These are phyloP conservation scores for Drosophila mimetica DNA, from an alignment of 2,888 invertebrate species.

Conservation along the genomic window DNA sequence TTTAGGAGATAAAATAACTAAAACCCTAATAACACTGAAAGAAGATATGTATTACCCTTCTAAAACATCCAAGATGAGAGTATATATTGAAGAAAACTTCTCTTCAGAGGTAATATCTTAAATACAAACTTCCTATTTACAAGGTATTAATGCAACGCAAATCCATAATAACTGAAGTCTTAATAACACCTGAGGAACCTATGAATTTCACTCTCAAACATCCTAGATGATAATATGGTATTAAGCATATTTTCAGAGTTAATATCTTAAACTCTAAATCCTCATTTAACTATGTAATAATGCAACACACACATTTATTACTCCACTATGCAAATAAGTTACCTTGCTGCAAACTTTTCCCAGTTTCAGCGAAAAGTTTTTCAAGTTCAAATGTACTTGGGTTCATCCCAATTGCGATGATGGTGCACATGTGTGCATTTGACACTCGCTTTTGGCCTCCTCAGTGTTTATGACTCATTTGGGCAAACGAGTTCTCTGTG, in stretches of 20 bases:
- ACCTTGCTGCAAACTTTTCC: conserved; percentile 7
- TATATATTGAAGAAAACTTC: background rate
- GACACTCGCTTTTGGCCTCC: conserved; percentile 46
- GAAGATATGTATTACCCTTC: no score
- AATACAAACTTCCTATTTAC: background rate
- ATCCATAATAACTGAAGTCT: no score
- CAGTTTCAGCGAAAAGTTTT: conserved; percentile 13
- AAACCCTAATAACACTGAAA: background rate
- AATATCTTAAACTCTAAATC: no score
- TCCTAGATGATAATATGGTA: no score
- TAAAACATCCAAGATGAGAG: background rate
- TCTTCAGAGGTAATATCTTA: background rate
- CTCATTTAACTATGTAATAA: no score
- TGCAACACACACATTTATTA: conserved; percentile 1
- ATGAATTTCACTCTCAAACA: no score
- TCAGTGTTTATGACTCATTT: conserved; percentile 75
- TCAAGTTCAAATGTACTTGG: conserved; percentile 36
- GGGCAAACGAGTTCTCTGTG: conserved; percentile 58
- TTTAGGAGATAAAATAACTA: background rate
- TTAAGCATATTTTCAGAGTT: no score
- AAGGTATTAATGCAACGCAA: background rate
- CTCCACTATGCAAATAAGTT: background rate
- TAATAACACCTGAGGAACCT: no score
- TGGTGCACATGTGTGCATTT: conserved; percentile 44
- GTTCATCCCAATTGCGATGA: conserved; percentile 55